phyloP scores from a whole-genome alignment of 2,797 vertebrate genomes.

The Petrocephalus sullivani region DNA sequence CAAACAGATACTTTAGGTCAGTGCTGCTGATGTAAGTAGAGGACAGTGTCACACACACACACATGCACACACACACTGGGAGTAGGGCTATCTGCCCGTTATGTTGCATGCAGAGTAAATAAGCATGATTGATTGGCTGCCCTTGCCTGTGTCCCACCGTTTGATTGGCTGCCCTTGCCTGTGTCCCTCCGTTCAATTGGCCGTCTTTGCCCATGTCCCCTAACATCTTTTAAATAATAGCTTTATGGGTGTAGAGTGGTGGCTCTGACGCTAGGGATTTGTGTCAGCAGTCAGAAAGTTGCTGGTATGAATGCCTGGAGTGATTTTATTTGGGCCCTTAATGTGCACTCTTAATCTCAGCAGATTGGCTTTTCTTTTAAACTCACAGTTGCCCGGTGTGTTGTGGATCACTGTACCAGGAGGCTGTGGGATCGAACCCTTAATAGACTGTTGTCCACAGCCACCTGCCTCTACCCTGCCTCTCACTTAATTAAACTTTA shows the following conservation, averaged over 20 bases:
- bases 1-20: neutral
- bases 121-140: neutral
- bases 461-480: neutral
- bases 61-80: neutral
- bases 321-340: too few species aligned
- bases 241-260: too few species aligned
- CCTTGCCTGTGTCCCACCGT: neutral
- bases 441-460: neutral
- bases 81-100: neutral
- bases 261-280: too few species aligned
- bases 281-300: too few species aligned
- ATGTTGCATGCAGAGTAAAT: neutral
- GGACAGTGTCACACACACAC: neutral
- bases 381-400: neutral
- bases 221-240: neutral
- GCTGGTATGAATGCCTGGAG: too few species aligned
- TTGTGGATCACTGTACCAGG: neutral
- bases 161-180: neutral
- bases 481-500: neutral
- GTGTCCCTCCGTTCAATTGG: neutral
- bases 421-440: neutral
- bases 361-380: neutral
- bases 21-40: neutral
- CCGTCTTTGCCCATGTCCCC: neutral
- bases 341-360: neutral